Conservation (phyloP, 2,797 vertebrate species). For the Gymnothorax reevesii region DNA sequence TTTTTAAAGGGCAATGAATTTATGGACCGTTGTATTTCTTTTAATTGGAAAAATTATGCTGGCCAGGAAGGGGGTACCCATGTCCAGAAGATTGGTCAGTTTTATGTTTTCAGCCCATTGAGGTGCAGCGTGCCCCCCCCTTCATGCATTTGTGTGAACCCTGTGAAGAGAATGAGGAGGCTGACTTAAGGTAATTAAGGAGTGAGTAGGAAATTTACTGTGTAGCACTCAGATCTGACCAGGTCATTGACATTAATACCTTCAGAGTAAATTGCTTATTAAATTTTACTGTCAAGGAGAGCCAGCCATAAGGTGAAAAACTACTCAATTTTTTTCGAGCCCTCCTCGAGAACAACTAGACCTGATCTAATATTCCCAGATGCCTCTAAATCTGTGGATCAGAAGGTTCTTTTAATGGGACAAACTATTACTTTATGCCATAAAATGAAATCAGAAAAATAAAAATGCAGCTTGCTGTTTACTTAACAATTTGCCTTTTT, state of each 20-base stretch:
- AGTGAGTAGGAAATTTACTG: not conserved
- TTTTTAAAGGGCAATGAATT: not conserved
- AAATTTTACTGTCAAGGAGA: slow-evolving; percentile 28
- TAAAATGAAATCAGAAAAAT: not conserved
- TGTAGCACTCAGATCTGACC: not conserved
- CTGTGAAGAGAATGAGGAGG: not conserved
- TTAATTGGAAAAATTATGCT: not conserved
- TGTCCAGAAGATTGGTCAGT: not conserved
- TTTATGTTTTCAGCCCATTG: slow-evolving; percentile 1
- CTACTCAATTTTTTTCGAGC: slow-evolving; percentile 11
- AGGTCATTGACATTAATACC: slow-evolving; percentile 28
- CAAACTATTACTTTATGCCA: not conserved
- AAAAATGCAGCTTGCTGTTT: not conserved
- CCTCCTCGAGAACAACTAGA: not conserved
- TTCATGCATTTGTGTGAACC: not conserved
- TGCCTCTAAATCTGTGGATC: not conserved
- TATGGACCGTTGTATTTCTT: not conserved
- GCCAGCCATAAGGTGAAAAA: slow-evolving; percentile 25
- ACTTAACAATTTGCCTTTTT: slow-evolving; percentile 9
- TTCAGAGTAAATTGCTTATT: slow-evolving; percentile 31
- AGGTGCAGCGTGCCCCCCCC: not conserved
- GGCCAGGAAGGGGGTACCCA: not conserved
- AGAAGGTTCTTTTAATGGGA: not conserved
- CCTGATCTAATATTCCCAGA: not conserved
- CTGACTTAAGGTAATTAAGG: slow-evolving; percentile 20